These are phyloP conservation scores for Callinectes sapidus DNA, from an alignment of 2,888 invertebrate species.

Conservation along the genomic window DNA sequence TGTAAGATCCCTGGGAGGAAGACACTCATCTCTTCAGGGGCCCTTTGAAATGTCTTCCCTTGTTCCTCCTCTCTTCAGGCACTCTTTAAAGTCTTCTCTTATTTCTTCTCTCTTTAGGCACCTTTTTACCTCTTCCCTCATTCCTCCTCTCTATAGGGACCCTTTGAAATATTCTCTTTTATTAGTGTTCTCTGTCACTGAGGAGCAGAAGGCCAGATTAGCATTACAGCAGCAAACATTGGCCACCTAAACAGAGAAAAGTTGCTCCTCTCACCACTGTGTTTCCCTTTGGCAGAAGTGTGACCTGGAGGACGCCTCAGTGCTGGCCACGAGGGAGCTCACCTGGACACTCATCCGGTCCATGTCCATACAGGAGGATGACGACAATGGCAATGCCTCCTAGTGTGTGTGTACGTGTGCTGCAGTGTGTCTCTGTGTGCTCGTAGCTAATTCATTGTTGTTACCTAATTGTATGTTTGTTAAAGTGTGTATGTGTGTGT, in stretches of 20 bases:
- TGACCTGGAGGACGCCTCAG: slow-evolving; percentile 57
- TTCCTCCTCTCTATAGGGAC: neutral
- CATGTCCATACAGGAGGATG: slow-evolving; percentile 61
- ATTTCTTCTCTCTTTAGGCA: neutral
- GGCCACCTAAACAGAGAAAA: too few relatives aligned
- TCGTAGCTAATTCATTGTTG: neutral
- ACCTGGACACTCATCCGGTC: slow-evolving; percentile 60
- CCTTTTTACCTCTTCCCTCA: neutral
- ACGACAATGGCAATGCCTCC: slow-evolving; percentile 61
- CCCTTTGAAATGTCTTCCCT: too few relatives aligned
- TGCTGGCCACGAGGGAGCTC: slow-evolving; percentile 50
- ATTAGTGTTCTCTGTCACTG: neutral
- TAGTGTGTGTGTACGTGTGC: slow-evolving; percentile 29
- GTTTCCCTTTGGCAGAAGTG: slow-evolving; percentile 29
- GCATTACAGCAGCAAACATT: too few relatives aligned
- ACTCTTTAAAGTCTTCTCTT: too few relatives aligned
- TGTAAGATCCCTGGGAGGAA: too few relatives aligned
- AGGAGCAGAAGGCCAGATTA: neutral
- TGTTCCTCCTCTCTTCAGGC: too few relatives aligned
- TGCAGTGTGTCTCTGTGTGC: neutral
- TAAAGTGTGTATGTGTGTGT: neutral
- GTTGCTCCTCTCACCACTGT: neutral
- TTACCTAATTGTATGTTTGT: neutral
- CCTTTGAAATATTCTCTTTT: neutral
- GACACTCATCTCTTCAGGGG: too few relatives aligned